Evolutionary conservation across 1,140 invertebrate species (phyloP), one percentile per base, ranked within the genome.

Genomic region (Rhysida immarginata): DNA sequence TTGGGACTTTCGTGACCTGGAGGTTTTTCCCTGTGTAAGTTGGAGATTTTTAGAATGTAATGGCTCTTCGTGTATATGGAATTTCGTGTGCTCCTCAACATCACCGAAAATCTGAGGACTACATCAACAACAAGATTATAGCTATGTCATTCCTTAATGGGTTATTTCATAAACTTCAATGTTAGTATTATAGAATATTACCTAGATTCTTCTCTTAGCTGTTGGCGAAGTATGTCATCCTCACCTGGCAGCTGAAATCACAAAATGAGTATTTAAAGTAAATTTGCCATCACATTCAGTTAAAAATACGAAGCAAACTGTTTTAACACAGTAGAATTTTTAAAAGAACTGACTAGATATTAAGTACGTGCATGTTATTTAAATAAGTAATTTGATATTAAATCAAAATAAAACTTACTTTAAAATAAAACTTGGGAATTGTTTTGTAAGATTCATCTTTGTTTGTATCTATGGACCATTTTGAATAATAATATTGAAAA

Each of bases 341-440:
- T 29, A 14, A 27, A 27, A 1, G 11, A n/a, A 2, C 2, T 16
- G 53, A 55, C 18, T 23, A 14, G 14, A 49, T 45, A 26, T 16
- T 25, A 51, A 26, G 16, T 18, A 44, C 11, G 13, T 26, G 16
- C 26, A 20, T 52, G 25, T 26, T 55, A 35, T 41, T 29, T 54
- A 20, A 41, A 26, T 14, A n/a, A 45, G 24, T 48, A 20, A 24
- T 35, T 35, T 35, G 5, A 11, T 8, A 20, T 46, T 20, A 11
- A 46, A 11, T 46, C 23, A 46, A 5, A 11, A 20, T 11, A 11
- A 20, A 23, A n/a, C 44, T 46, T 23, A 69, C 67, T 62, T 83
- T 83, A 59, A 81, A 81, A 69, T 82, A 89, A 66, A 91, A 87
- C 65, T 81, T 83, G 0, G 85, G 85, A 63, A 87, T 83, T 57